A percentile compares a stretch with the other conserved stretches of the same genome.
phyloP scores from a whole-genome alignment of 2,797 vertebrate species.

The Bucorvus abyssinicus region DNA sequence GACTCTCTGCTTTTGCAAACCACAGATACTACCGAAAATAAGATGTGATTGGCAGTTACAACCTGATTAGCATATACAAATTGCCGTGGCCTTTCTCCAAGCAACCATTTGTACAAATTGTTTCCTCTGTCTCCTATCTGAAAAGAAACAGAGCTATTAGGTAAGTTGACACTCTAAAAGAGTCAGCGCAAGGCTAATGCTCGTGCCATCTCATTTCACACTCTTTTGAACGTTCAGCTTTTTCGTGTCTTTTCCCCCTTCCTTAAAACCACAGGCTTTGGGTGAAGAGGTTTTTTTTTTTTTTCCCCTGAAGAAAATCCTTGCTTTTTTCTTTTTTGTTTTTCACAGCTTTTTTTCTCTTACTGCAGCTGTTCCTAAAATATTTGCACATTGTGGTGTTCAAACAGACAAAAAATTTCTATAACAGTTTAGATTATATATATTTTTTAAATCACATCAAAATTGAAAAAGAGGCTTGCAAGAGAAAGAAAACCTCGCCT shows the following conservation, averaged over 20 bases:
- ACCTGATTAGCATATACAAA: constrained; percentile 34
- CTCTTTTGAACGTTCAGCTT: neutral
- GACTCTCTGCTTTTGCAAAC: constrained; percentile 4
- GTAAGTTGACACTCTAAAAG: neutral
- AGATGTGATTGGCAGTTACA: constrained; percentile 23
- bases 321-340: neutral
- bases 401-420: constrained; percentile 33
- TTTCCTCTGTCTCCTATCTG: constrained; percentile 15
- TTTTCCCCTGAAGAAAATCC: neutral
- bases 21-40: constrained; percentile 29
- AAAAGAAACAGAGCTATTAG: neutral
- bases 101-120: constrained; percentile 35
- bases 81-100: constrained; percentile 47
- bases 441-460: neutral
- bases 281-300: neutral
- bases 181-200: neutral
- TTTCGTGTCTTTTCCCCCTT: neutral
- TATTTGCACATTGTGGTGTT: constrained; percentile 51
- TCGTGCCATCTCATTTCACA: neutral
- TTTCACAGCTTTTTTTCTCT: neutral
- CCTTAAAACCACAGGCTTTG: neutral
- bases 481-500: neutral
- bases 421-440: neutral
- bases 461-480: neutral
- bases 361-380: constrained; percentile 23